Base-by-base conservation (phyloP, 1,140 invertebrate species). In the Drosophila busckii region DNA sequence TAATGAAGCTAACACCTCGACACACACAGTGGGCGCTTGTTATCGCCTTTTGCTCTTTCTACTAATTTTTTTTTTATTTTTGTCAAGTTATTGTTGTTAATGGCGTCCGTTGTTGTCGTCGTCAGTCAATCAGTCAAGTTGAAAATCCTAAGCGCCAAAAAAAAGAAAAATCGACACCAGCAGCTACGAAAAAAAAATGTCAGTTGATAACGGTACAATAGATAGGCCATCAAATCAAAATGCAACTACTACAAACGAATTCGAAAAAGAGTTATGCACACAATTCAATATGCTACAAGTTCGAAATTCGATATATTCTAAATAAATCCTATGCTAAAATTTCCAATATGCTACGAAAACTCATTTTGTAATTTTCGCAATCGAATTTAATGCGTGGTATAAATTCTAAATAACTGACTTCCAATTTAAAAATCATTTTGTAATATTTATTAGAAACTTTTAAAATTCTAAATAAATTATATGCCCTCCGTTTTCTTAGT, bases 71-170 rank as follows among this genome's bases (percentile, higher is more conserved):
- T 29, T 44, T 44, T 46, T 44, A 7, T 50, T 42, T 37, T 41
- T 52, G 37, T 52, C 37, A 42, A 29, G 22, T 37, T 46, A 12
- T 37, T 40, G 45, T 41, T 49, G 20, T 41, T 50, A 16, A 41
- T 32, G 37, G n/a, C n/a, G n/a, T n/a, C 4, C 38, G 46, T 37
- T 31, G 48, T 7, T 34, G 29, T 17, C n/a, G 16, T 49, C 34
- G 46, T 19, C 23, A 25, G n/a, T n/a, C n/a, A n/a, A n/a, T n/a
- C n/a, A n/a, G n/a, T n/a, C 53, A 44, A 50, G 50, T 53, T 53
- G 38, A 34, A 29, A 45, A 60, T 29, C 25, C 32, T 25, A 37
- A 60, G 48, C 37, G 37, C 37, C 37, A 40, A 13, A 6, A 6
- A 13, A 5, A n/a, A n/a, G n/a, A n/a, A n/a, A n/a, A n/a, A n/a